Base-by-base conservation (phyloP, 2,113 vertebrate genomes). In the Epinephelus cyanopodus region DNA sequence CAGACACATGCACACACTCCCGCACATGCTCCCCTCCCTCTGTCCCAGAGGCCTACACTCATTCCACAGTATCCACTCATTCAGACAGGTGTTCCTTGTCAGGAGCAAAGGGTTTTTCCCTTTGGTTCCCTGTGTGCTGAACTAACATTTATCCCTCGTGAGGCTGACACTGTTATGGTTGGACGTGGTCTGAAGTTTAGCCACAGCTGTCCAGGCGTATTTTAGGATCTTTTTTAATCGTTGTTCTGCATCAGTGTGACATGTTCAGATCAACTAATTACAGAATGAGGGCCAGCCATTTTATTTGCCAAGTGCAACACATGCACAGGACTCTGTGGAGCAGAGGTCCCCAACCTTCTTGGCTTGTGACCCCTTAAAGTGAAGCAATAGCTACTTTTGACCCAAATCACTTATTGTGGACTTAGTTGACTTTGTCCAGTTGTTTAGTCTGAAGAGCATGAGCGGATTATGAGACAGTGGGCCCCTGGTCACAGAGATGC, bases 11-110 rank as follows among this genome's bases (percentile, higher is more conserved):
- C 74, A 74, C 63, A 63, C 77, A 27, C 73, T 52, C 65, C 66
- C 76, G 84, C 75, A 78, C 73, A 74, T 79, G 78, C 67, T 63
- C 72, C 79, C 77, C 82, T 81, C 84, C 71, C 79, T 61, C 70
- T 29, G 84, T 87, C 85, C 87, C 89, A 86, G 63, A 90, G 87
- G 90, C 80, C 81, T 73, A 81, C 72, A 78, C 67, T 83, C 78
- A 85, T 90, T 87, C 82, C 76, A 77, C 79, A 81, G 74, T 52
- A 75, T 61, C 17, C 83, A 77, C 79, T 86, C 92, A 86, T 71
- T 77, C 83, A 83, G 80, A 91, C 91, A 94, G 92, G 92, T 94
- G 92, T 90, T 92, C 78, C 85, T 78, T 90, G 85, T 93, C 92
- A 90, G 76, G 71, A 91, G 85, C 52, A 68, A 81, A 89, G 68